Base-by-base conservation (phyloP, 1,140 invertebrate genomes). In the Coenobita brevimanus region DNA sequence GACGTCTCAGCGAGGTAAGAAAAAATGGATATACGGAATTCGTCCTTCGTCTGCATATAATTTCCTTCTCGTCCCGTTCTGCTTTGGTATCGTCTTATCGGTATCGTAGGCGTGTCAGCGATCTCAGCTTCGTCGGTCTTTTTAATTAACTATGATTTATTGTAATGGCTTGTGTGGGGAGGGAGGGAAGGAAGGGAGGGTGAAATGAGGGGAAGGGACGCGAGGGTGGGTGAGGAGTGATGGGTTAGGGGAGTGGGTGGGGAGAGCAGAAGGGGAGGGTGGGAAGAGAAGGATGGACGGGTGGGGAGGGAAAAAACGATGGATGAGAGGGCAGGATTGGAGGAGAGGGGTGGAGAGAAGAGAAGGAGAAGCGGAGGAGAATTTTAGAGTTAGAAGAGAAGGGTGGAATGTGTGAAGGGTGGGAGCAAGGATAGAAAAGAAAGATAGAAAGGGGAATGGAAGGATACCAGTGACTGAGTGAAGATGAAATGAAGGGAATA, bases 111-210 rank as follows among this genome's bases (percentile, higher is more conserved):
- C 38, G 43, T 60, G 79, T 82, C 79, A 82, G 79, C 79, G 60
- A 60, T 60, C 38, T 82, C 62, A 36, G 60, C 79, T 50, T 50
- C 64, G 36, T 33, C 71, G 73, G 71, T 86, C 54, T 86, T 86
- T 82, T 86, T 86, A 86, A 86, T 86, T 86, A 86, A 79, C 83
- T 78, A 86, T 86, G 83, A 86, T 86, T 69, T 86, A 86, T 86
- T 79, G 83, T 86, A 86, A 86, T 86, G 83, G 71, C 38, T 41
- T n/a, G 62, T 36, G 33, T 33, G 64, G 41, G 38, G 43, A 41
- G 46, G 67, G 24, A 46, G 67, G 73, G 73, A 2, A 38, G 21
- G 73, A 41, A 24, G 73, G 36, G 73, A 38, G 13, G 69, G 69
- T 30, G 17, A 33, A 24, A 24, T 21, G 69, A 36, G 21, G 69